Percentiles rank a stretch among this genome's conserved stretches.
phyloP scores from a whole-genome alignment of 2,797 vertebrate genomes.

The Pseudotriccus pelzelni region DNA sequence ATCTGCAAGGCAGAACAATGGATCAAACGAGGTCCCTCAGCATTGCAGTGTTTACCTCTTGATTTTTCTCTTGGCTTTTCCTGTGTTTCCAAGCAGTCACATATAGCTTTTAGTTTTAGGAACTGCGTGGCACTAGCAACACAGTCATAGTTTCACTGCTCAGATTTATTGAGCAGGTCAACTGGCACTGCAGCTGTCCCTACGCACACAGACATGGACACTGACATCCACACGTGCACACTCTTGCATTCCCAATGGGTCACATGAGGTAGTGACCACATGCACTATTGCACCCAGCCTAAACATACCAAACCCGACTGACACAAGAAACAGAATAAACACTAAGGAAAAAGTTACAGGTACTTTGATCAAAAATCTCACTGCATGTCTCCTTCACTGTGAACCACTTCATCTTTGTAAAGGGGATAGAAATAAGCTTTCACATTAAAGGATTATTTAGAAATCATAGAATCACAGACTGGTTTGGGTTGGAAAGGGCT shows the following conservation, averaged over 20 bases:
- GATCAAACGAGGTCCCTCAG: neutral
- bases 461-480: neutral
- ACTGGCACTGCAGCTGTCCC: neutral
- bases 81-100: neutral
- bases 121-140: neutral
- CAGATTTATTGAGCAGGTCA: neutral
- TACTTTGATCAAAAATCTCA: neutral
- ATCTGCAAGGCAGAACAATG: neutral
- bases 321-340: neutral
- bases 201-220: too few relatives aligned
- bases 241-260: neutral
- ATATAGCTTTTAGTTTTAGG: neutral
- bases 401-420: neutral
- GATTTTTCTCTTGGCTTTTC: neutral
- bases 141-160: neutral
- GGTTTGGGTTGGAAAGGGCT: neutral
- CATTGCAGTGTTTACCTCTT: accelerated
- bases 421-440: neutral
- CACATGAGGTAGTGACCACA: neutral
- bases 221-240: neutral
- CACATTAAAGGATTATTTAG: neutral
- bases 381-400: neutral
- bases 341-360: neutral
- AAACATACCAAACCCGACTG: accelerated
- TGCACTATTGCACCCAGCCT: neutral